Evolutionary conservation across 1,140 invertebrate species (phyloP), one percentile per base, ranked within the genome.

Genomic region (Drosophila malerkotliana): DNA sequence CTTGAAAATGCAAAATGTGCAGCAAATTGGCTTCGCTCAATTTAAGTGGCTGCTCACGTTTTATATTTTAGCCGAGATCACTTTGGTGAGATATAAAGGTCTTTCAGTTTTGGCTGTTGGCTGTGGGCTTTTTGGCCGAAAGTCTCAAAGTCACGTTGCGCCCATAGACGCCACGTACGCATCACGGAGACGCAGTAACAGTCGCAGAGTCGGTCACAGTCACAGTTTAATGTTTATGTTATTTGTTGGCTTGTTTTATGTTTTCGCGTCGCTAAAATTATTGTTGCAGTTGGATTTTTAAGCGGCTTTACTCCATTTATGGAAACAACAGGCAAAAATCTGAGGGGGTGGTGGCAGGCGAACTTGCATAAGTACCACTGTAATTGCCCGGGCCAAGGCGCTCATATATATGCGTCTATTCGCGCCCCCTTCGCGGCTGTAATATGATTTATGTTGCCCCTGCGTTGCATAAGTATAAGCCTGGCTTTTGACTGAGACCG

Each of bases 31-130:
- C 10, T 45, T 21, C 49, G 59, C 61, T 72, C 62, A 77, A 80
- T 77, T 75, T 61, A 62, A 80, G 81, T 79, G 75, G 41, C 75
- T 72, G 75, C 80, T 84, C 81, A 84, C 81, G 81, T 81, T 81
- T 87, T 60, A 52, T 56, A 39, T 68, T 77, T 66, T 21, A 61
- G 52, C 44, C 28, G 47, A 62, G 81, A 84, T 83, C 55, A 10
- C 18, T 64, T 72, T 66, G 68, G 18, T 1, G 2, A 55, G 75
- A 78, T 71, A 57, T 26, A 49, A 32, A 57, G 57, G 14, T 39
- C 67, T 69, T 53, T 68, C 30, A 21, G 9, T 30, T 32, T 57
- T 49, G 34, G 34, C 12, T n/a, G 10, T 12, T 37, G 26, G 26
- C 26, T 28, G 26, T 28, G 28, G 4, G 14, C 8, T 44, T 68